phyloP scores from a whole-genome alignment of 64 coral and sea anemone genomes.

The Stylophora pistillata region DNA sequence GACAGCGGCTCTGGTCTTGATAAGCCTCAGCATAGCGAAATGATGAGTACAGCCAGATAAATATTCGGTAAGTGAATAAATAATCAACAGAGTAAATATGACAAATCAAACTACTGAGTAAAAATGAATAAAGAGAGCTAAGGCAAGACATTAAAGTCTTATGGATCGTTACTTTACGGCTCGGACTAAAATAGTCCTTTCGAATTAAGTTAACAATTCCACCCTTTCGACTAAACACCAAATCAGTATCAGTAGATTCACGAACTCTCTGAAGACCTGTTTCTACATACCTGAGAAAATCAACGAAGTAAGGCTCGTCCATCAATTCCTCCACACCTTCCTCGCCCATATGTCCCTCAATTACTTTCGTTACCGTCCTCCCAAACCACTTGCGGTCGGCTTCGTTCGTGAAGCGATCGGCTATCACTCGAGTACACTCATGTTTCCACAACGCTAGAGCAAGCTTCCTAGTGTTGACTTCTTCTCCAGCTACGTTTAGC shows the following conservation, averaged over 20 bases:
- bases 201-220: too few relatives aligned
- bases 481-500: conserved; percentile 79
- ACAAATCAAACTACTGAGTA: too few relatives aligned
- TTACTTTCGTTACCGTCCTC: conserved; percentile 56
- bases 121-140: too few relatives aligned
- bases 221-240: background rate
- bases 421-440: conserved; percentile 93
- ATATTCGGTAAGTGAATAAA: too few relatives aligned
- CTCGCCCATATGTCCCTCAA: conserved; percentile 80
- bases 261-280: background rate
- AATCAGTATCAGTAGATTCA: background rate
- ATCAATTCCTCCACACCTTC: conserved; percentile 70
- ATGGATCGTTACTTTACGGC: too few relatives aligned
- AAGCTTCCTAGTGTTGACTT: conserved; percentile 56
- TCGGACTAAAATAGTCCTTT: too few relatives aligned
- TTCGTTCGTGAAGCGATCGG: conserved; percentile 95
- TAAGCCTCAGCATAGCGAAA: too few relatives aligned
- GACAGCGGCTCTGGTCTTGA: too few relatives aligned
- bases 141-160: too few relatives aligned
- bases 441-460: conserved; percentile 90
- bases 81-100: too few relatives aligned
- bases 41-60: too few relatives aligned
- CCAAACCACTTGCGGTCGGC: conserved; percentile 86
- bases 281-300: conserved; percentile 78
- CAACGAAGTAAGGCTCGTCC: conserved; percentile 92